Evolutionary conservation across 2,113 vertebrate species (phyloP).

Genomic region (Glareola pratincola): DNA sequence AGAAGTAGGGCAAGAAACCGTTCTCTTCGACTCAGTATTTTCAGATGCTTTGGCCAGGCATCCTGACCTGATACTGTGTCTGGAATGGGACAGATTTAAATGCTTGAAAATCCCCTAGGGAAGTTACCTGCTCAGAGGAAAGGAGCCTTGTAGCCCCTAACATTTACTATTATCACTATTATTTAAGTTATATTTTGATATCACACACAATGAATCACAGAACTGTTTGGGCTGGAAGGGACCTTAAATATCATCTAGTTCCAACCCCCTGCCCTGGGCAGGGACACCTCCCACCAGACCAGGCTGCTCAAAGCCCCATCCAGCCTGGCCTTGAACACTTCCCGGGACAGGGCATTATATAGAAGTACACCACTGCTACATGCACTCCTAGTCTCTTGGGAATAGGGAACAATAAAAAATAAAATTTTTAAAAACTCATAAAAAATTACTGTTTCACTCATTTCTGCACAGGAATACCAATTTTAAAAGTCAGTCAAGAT

Average conservation of each 20-base stretch:
- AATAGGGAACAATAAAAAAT: neutral
- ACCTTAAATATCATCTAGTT: too few species aligned
- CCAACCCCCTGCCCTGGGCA: too few species aligned
- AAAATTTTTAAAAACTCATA: neutral
- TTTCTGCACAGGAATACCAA: neutral
- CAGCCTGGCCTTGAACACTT: too few species aligned
- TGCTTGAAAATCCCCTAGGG: neutral
- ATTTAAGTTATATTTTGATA: neutral
- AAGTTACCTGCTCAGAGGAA: neutral
- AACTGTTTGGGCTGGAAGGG: too few species aligned
- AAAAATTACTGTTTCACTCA: neutral
- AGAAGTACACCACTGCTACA: neutral
- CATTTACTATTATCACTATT: neutral
- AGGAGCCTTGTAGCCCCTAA: neutral
- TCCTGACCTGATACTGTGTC: neutral
- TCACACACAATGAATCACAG: too few species aligned
- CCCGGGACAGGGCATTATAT: neutral
- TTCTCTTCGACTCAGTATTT: neutral
- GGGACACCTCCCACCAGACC: too few species aligned
- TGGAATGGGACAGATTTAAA: neutral
- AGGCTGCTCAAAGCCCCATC: too few species aligned
- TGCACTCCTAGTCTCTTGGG: neutral
- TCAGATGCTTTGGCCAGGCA: neutral
- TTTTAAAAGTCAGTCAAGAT: neutral
- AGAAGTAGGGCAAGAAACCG: neutral